Evolutionary conservation across 1,140 invertebrate species (phyloP), one percentile per base, ranked within the genome.

Genomic region (Cataglyphis hispanica): DNA sequence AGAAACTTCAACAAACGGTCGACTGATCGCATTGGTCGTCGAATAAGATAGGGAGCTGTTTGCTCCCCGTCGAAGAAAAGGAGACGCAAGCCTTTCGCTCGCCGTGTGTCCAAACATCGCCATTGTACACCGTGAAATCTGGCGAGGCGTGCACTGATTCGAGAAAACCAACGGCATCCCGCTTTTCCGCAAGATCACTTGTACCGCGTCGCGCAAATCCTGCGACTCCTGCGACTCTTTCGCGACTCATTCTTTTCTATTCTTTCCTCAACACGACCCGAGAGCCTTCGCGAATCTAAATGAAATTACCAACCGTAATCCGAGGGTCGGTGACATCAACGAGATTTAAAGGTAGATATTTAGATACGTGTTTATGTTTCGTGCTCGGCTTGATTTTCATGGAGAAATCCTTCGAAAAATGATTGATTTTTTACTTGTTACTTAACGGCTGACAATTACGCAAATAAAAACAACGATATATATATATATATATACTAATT

Each of bases 31-130:
- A 84, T 89, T 89, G 66, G 74, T 64, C 31, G 27, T 27, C 50
- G 46, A 88, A 89, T 77, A 84, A 89, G 84, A 91, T 76, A 75
- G 89, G 77, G 78, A 56, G 84, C 80, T 85, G 58, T 91, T 88
- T 91, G 85, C 86, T 85, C 66, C 66, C 46, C 63, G 25, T 10
- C 31, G 37, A 74, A 64, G 61, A 77, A 87, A 76, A 63, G 75
- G 61, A 88, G 61, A 75, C 78, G 86, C 84, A 91, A 91, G 91
- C 91, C 91, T 91, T 91, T 91, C 75, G 63, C 40, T 77, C 50
- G 53, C 34, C 34, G 76, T 77, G 85, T 92, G 90, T 91, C 87
- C 87, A 92, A 92, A 92, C 87, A 92, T 90, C 13, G 80, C 67
- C 53, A 92, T 91, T 92, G 81, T 90, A 76, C 64, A 53, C 70